phyloP scores from a whole-genome alignment of 2,888 invertebrate species.

The Beris chalybata region DNA sequence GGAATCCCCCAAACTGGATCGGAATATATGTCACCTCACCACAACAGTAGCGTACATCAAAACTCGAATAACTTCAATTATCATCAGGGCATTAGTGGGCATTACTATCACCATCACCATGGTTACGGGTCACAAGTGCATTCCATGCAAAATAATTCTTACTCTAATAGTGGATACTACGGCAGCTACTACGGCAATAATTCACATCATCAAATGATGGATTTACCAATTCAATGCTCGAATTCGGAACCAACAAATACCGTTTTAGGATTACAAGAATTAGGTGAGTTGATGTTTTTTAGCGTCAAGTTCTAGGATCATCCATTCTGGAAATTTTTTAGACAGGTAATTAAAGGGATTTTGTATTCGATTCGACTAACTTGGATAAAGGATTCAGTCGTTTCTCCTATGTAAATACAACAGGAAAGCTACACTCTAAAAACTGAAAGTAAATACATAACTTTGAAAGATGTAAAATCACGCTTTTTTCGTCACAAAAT shows the following conservation, averaged over 20 bases:
- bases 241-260: slow-evolving; percentile 55
- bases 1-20: slow-evolving; percentile 60
- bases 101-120: slow-evolving; percentile 46
- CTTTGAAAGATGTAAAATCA: too few species aligned
- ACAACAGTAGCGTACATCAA: slow-evolving; percentile 66
- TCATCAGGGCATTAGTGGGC: slow-evolving; percentile 61
- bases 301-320: too few species aligned
- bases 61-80: slow-evolving; percentile 53
- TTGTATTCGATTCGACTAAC: too few species aligned
- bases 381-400: too few species aligned
- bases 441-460: too few species aligned
- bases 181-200: slow-evolving; percentile 53
- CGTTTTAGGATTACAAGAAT: slow-evolving; percentile 55
- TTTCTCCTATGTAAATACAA: too few species aligned
- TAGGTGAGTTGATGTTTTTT: slow-evolving; percentile 47
- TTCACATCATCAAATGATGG: slow-evolving; percentile 55
- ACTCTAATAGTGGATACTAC: slow-evolving; percentile 49
- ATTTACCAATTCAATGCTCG: slow-evolving; percentile 55
- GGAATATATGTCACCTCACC: slow-evolving; percentile 62
- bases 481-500: too few species aligned
- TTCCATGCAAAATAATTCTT: slow-evolving; percentile 44
- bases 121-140: slow-evolving; percentile 49
- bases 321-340: too few species aligned
- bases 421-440: too few species aligned
- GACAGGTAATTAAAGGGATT: too few species aligned